These are phyloP conservation scores for Eledone cirrhosa DNA, from an alignment of 2,888 invertebrate genomes.

Conservation along the genomic window DNA sequence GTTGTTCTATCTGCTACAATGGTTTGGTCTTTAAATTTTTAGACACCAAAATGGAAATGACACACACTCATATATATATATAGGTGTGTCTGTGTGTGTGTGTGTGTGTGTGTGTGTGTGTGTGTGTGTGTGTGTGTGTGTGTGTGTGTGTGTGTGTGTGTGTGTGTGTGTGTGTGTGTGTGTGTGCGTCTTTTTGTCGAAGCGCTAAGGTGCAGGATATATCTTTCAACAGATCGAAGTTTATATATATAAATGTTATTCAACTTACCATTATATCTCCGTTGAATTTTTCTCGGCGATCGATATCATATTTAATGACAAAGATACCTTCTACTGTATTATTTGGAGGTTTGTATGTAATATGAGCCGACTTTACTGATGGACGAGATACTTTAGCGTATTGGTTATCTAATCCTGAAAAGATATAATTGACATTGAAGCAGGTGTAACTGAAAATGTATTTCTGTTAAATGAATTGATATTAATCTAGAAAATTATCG, in stretches of 20 bases:
- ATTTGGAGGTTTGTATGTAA: not conserved
- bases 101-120: not conserved
- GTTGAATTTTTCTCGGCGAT: not conserved
- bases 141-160: too few species aligned
- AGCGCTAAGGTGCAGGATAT: too few species aligned
- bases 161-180: too few species aligned
- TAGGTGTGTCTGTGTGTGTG: not conserved
- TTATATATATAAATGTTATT: not conserved
- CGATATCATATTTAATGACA: conserved; percentile 2
- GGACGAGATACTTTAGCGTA: not conserved
- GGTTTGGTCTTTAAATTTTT: too few species aligned
- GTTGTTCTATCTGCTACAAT: too few species aligned
- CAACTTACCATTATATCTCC: conserved; percentile 22
- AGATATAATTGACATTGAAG: too few species aligned
- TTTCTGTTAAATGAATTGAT: too few species aligned
- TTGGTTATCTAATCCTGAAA: not conserved
- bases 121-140: not conserved
- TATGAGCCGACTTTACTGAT: not conserved
- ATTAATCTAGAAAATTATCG: too few species aligned
- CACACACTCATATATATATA: too few species aligned
- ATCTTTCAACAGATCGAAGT: not conserved
- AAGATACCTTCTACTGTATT: not conserved
- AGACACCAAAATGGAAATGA: too few species aligned
- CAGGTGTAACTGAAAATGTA: too few species aligned
- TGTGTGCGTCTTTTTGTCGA: too few species aligned